These are phyloP conservation scores for Myotis pilosus DNA, from an alignment of 2,797 vertebrate genomes.

Conservation along the genomic window DNA sequence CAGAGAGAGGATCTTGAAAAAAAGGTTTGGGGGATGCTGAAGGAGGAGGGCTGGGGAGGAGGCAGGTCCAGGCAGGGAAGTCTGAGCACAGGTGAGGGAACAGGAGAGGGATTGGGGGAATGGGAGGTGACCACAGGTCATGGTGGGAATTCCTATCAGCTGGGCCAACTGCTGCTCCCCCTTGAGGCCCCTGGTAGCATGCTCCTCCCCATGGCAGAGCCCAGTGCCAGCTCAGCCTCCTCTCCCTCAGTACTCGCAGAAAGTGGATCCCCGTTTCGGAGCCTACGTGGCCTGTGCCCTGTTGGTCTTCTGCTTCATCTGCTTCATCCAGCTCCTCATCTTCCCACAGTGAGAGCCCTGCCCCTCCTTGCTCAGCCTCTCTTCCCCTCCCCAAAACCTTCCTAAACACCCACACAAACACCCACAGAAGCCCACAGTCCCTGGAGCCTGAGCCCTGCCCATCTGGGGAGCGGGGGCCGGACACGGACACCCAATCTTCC, in stretches of 20 bases:
- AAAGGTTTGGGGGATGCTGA: conserved; percentile 85
- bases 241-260: conserved; percentile 92
- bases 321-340: conserved; percentile 94
- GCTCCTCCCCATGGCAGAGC: not conserved
- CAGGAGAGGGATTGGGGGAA: not conserved
- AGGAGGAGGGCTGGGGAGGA: not conserved
- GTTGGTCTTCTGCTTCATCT: conserved; percentile 96
- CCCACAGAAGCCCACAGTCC: not conserved
- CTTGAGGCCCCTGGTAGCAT: not conserved
- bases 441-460: not conserved
- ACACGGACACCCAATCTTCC: not conserved
- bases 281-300: conserved; percentile 95
- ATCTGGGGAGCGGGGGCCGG: not conserved
- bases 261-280: conserved; percentile 95
- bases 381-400: not conserved
- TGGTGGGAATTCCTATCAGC: not conserved
- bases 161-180: not conserved
- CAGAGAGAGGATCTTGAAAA: conserved; percentile 95
- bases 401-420: not conserved
- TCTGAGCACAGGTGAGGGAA: not conserved
- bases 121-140: not conserved
- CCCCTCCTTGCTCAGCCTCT: not conserved
- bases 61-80: not conserved
- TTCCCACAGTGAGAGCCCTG: conserved; percentile 92
- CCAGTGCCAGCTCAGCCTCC: not conserved